Evolutionary conservation across 2,113 vertebrate species (phyloP).

Genomic region (Rhinolophus sinicus): DNA sequence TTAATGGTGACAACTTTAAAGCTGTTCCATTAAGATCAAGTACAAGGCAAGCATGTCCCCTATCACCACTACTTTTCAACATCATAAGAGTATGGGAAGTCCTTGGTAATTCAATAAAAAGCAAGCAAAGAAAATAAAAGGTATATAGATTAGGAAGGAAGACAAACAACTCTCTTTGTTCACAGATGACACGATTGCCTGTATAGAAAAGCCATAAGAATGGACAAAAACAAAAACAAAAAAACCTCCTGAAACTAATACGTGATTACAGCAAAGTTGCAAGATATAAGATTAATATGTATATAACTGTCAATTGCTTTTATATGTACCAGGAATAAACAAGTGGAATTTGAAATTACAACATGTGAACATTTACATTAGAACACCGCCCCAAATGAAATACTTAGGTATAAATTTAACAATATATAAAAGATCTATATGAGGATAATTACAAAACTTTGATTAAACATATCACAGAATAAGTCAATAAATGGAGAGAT

Average conservation of each 20-base stretch:
- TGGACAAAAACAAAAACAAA: background rate
- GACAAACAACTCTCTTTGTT: background rate
- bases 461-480: background rate
- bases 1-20: background rate
- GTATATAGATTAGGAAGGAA: background rate
- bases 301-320: background rate
- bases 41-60: background rate
- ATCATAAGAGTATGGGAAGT: background rate
- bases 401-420: background rate
- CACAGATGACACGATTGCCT: background rate
- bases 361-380: background rate
- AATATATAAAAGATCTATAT: background rate
- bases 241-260: background rate
- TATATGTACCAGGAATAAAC: background rate
- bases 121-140: background rate
- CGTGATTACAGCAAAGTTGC: background rate
- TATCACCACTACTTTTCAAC: background rate
- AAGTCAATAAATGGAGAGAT: background rate
- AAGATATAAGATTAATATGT: background rate
- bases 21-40: background rate
- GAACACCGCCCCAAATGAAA: background rate
- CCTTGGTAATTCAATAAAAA: background rate
- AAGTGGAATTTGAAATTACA: background rate
- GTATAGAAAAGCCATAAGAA: background rate
- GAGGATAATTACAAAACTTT: background rate